phyloP scores from a whole-genome alignment of 2,797 vertebrate species.

The Heterohyrax brucei region DNA sequence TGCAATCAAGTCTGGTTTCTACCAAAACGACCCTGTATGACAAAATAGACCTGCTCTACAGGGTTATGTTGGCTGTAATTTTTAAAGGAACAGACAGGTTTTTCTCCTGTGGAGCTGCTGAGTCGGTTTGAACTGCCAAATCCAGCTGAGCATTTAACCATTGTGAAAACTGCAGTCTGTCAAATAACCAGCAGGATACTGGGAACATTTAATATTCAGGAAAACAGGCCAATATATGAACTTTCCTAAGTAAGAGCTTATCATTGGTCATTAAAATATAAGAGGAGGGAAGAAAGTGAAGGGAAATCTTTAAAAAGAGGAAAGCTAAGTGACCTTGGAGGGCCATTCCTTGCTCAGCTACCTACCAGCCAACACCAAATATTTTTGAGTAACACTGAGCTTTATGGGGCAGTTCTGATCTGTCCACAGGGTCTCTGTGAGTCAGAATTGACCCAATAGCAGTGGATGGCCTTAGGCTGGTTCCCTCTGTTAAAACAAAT shows the following conservation, averaged over 20 bases:
- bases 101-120: no score
- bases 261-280: background rate
- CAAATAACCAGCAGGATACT: background rate
- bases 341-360: background rate
- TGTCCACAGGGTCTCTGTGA: no score
- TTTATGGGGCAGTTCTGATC: no score
- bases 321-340: background rate
- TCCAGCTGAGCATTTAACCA: no score
- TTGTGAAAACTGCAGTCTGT: background rate
- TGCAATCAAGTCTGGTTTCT: no score
- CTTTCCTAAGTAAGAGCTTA: constrained; percentile 19
- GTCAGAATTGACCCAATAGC: no score
- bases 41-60: no score
- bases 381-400: background rate
- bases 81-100: no score
- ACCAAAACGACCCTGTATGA: no score
- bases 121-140: no score
- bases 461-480: background rate
- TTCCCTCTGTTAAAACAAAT: background rate
- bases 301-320: background rate
- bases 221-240: background rate
- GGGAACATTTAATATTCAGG: background rate
- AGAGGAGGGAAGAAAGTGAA: background rate
- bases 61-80: no score
- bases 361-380: background rate